Percentiles rank a stretch among this genome's conserved stretches.
Conservation (phyloP, 2,888 invertebrate genomes). For the Hirtodrosophila alboralis region DNA sequence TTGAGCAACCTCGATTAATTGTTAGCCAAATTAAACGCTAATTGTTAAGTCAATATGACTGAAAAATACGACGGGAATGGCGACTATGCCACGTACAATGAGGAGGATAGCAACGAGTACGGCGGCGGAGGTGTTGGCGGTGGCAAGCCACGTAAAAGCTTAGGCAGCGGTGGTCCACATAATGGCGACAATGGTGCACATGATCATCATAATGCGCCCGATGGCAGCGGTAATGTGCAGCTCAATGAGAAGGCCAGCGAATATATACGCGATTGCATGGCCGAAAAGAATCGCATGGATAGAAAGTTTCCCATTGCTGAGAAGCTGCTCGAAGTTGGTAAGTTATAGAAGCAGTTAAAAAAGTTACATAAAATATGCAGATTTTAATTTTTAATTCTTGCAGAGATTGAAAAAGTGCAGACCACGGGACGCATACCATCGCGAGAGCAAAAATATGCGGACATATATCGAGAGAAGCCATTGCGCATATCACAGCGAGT, state of each 20-base stretch:
- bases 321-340: conserved; percentile 91
- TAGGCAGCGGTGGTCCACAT: conserved; percentile 68
- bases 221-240: conserved; percentile 82
- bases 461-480: conserved; percentile 88
- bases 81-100: conserved; percentile 82
- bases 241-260: conserved; percentile 90
- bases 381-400: conserved; percentile 16
- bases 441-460: conserved; percentile 89
- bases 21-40: conserved; percentile 29
- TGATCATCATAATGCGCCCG: conserved; percentile 81
- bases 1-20: conserved; percentile 12
- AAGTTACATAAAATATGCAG: background rate
- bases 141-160: conserved; percentile 74
- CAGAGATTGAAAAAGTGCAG: conserved; percentile 91
- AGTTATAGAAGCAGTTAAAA: conserved; percentile 1
- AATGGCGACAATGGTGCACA: conserved; percentile 80
- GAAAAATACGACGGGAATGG: conserved; percentile 84
- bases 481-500: conserved; percentile 83
- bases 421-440: conserved; percentile 87
- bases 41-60: conserved; percentile 76
- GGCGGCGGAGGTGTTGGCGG: conserved; percentile 34
- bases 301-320: conserved; percentile 89
- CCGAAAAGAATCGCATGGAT: conserved; percentile 89
- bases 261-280: conserved; percentile 90
- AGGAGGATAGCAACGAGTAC: conserved; percentile 82